Evolutionary conservation across 2,797 vertebrate genomes (phyloP).

Genomic region (Anguilla pacifica): DNA sequence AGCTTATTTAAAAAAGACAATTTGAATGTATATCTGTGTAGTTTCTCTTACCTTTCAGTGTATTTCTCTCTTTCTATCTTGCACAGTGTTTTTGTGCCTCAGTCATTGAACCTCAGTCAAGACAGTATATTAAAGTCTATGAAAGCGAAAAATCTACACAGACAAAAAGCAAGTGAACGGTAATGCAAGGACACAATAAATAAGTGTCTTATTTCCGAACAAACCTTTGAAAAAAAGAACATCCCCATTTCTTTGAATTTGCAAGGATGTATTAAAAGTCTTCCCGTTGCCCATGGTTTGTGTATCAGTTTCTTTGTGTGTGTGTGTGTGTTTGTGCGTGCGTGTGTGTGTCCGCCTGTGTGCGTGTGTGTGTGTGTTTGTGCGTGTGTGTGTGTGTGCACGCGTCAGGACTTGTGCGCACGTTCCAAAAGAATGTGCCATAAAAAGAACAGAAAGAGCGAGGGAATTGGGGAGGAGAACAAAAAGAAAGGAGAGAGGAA

Average conservation of each 20-base stretch:
- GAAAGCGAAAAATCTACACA: neutral
- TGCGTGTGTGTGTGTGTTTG: no score
- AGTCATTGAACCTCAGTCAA: neutral
- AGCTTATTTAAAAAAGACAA: neutral
- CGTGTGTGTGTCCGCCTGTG: neutral
- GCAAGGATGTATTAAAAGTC: neutral
- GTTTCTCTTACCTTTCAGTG: neutral
- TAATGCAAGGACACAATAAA: neutral
- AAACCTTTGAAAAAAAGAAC: neutral
- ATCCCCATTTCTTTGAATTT: conserved; percentile 22
- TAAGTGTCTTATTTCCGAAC: neutral
- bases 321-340: neutral
- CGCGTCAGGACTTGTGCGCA: no score
- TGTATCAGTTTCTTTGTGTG: neutral
- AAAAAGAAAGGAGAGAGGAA: no score
- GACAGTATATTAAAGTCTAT: neutral
- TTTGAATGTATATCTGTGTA: neutral
- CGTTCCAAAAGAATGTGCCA: no score
- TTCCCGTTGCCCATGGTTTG: neutral
- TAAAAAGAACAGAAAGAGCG: no score
- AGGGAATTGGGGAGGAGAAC: no score
- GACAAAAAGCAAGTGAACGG: conserved; percentile 1
- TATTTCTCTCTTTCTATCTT: neutral
- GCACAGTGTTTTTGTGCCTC: neutral
- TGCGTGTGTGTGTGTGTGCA: no score